Evolutionary conservation across 2,797 vertebrate genomes (phyloP), one percentile per base, ranked within the genome.

Genomic region (Luscinia megarhynchos): DNA sequence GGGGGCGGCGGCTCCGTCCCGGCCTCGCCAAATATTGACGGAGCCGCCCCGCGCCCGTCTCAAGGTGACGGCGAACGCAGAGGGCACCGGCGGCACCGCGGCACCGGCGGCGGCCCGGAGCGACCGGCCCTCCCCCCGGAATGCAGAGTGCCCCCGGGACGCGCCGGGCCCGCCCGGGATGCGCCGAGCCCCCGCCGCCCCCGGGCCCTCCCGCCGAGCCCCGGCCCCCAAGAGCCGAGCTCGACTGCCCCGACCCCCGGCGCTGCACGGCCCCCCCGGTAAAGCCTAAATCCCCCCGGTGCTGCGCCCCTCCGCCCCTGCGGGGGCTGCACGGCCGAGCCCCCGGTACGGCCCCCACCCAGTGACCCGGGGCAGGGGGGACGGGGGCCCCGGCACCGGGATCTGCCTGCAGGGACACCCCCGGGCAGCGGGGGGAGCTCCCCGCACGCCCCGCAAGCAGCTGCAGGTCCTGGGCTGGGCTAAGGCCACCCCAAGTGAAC

Each of bases 11-110:
- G 93, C 82, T 89, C 91, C 93, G 40, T 80, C 77, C 78, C 59
- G 57, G 54, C 53, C 88, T 81, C 83, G 74, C 90, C 95, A 95
- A 95, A 95, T 94, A 95, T 94, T 93, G 93, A 94, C 94, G 61
- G 90, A 89, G 76, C 79, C 58, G 63, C 80, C 68, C 55, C 46
- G 84, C 76, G 40, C 75, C 62, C 74, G 75, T 59, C 76, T 76
- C 91, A 92, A 84, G 90, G 90, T 84, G 90, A 80, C 84, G 57
- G 67, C 50, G 77, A 58, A 72, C 59, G 75, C 69, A 72, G 68
- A 92, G 84, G 84, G 84, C 84, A 83, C 73, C 54, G 90, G 55
- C 73, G 51, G 90, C 77, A 45, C 64, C 79, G 81, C 88, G 38
- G 73, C 74, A 63, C 15, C 66, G 66, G 54, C 77, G 43, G 62